Base-by-base conservation (phyloP, 1,140 invertebrate genomes). In the Zeugodacus cucurbitae region DNA sequence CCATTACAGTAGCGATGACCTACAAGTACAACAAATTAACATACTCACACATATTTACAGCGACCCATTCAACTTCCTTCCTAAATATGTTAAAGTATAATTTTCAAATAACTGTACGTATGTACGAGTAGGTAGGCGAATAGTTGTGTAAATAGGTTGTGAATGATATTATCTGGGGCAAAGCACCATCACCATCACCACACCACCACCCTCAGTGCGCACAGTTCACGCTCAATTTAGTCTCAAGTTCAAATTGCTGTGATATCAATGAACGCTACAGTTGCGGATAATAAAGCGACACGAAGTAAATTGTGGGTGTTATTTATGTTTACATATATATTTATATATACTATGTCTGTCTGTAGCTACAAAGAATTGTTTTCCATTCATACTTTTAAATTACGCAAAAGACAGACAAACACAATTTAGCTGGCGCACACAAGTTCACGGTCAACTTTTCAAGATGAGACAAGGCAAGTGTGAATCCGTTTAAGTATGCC, bases 301-400 rank as follows among this genome's bases (percentile, higher is more conserved):
- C n/a, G n/a, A 10, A 41, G 67, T 11, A 37, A 20, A 37, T 70
- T 70, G 62, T 29, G 29, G 62, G 10, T 29, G 62, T 8, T 58
- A 22, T 58, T 2, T 57, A 22, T 64, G 22, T 26, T 11, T 67
- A 26, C 1, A 17, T 34, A 32, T 26, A 70, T 70, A 70, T 37
- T 2, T 70, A 34, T 70, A 17, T 70, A 70, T 5, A 26, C n/a
- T n/a, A n/a, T n/a, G n/a, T n/a, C n/a, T n/a, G n/a, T n/a, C 29
- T 64, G n/a, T 32, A 32, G 14, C 29, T 70, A 17, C 8, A 70
- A 11, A 10, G 34, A n/a, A 41, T 74, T 44, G 44, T 37, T 41
- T 22, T 74, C 34, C 70, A 74, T 74, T 74, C 70, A 74, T 74
- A 74, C 37, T 74, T 74, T 74, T 74, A 74, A 41, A 41, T 44